Conservation (phyloP, 2,888 invertebrate species). For the Chorisops tibialis region DNA sequence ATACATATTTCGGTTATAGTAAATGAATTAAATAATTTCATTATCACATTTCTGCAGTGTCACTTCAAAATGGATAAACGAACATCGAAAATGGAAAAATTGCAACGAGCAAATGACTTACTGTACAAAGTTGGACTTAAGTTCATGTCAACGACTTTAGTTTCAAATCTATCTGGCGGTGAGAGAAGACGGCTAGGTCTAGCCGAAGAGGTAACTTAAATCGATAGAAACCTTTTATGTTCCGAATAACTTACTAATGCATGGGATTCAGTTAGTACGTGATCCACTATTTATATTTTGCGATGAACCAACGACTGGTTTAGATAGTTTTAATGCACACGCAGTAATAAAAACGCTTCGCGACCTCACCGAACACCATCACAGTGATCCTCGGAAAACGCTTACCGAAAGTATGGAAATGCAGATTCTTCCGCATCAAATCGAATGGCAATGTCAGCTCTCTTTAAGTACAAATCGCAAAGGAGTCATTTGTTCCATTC, state of each 20-base stretch:
- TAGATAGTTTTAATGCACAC: slow-evolving; percentile 86
- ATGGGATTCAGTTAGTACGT: slow-evolving; percentile 67
- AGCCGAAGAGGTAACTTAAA: slow-evolving; percentile 69
- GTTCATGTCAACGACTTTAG: slow-evolving; percentile 66
- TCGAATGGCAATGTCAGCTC: slow-evolving; percentile 34
- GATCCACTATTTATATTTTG: slow-evolving; percentile 88
- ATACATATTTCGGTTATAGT: neutral
- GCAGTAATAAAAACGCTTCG: slow-evolving; percentile 71
- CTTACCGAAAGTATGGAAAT: neutral
- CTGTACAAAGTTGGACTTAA: slow-evolving; percentile 64
- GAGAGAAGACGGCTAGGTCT: slow-evolving; percentile 82
- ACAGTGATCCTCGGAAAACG: slow-evolving; percentile 37
- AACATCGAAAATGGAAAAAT: slow-evolving; percentile 49
- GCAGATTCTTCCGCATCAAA: slow-evolving; percentile 39
- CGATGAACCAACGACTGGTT: slow-evolving; percentile 89
- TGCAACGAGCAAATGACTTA: slow-evolving; percentile 44
- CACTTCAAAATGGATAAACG: slow-evolving; percentile 70
- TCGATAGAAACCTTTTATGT: neutral
- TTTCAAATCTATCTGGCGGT: slow-evolving; percentile 82
- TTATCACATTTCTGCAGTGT: slow-evolving; percentile 63
- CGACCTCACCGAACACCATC: slow-evolving; percentile 55
- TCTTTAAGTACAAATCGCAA: too few species aligned
- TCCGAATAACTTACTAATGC: neutral
- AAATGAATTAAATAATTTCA: too few species aligned
- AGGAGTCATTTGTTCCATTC: slow-evolving; percentile 81